phyloP scores from a whole-genome alignment of 2,888 invertebrate species.

The Tenthredo notha region DNA sequence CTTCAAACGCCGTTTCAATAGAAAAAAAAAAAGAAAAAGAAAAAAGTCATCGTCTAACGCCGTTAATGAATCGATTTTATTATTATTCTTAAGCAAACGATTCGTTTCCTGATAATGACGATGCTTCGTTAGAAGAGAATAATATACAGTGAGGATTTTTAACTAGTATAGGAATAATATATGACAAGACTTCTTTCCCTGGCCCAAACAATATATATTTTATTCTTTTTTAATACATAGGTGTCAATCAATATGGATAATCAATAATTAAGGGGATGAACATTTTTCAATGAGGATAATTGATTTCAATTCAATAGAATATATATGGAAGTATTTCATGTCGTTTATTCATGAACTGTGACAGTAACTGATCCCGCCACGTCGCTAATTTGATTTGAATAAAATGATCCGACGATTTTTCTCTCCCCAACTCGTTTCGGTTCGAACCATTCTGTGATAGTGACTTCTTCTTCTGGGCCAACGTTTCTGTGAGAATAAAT shows the following conservation, averaged over 20 bases:
- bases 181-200: background rate
- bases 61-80: no score
- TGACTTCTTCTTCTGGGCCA: constrained; percentile 83
- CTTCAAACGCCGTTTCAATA: background rate
- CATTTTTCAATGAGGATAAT: background rate
- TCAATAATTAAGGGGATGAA: background rate
- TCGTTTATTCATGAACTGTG: constrained; percentile 79
- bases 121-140: background rate
- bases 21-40: background rate
- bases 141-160: background rate
- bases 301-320: background rate
- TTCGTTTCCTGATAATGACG: background rate
- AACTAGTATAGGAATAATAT: background rate
- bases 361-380: constrained; percentile 82
- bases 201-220: background rate
- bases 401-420: constrained; percentile 85
- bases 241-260: background rate
- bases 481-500: constrained; percentile 82
- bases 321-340: background rate
- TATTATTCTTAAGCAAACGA: background rate
- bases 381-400: constrained; percentile 84
- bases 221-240: background rate
- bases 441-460: constrained; percentile 82
- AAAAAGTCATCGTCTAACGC: background rate
- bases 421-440: constrained; percentile 82